Conservation (phyloP, 2,888 invertebrate genomes). For the Cerastis rubricosa region DNA sequence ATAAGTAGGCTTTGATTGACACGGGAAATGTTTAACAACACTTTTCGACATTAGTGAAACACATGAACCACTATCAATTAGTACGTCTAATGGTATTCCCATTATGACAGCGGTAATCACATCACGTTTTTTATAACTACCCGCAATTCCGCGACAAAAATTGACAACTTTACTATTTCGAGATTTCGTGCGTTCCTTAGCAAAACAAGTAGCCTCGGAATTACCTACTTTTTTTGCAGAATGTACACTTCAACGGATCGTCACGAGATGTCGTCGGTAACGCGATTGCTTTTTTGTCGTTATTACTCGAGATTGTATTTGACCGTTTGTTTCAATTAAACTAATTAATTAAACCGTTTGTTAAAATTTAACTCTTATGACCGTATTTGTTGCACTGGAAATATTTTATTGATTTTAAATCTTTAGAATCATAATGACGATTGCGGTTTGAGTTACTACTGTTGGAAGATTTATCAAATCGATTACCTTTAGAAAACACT, state of each 20-base stretch:
- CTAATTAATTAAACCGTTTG: too few species aligned
- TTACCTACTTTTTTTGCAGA: constrained; percentile 5
- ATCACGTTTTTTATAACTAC: too few species aligned
- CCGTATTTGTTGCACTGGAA: background rate
- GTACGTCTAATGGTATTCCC: too few species aligned
- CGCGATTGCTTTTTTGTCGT: background rate
- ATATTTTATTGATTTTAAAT: constrained; percentile 5
- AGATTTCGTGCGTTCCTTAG: background rate
- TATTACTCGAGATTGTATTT: background rate
- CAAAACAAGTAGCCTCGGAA: too few species aligned
- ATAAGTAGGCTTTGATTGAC: too few species aligned
- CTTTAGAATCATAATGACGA: constrained; percentile 1
- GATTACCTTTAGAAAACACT: background rate
- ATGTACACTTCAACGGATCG: constrained; percentile 2
- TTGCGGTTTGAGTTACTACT: background rate
- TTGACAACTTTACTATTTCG: too few species aligned
- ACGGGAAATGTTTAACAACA: too few species aligned
- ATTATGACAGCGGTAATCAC: too few species aligned
- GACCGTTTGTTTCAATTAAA: background rate
- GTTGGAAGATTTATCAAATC: background rate
- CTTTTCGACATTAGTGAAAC: too few species aligned
- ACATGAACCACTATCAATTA: too few species aligned
- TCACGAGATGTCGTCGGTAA: too few species aligned
- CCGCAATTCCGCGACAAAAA: too few species aligned
- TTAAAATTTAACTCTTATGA: constrained; percentile 13